Conservation (phyloP, 2,113 vertebrate genomes). For the Chaetodon auriga region DNA sequence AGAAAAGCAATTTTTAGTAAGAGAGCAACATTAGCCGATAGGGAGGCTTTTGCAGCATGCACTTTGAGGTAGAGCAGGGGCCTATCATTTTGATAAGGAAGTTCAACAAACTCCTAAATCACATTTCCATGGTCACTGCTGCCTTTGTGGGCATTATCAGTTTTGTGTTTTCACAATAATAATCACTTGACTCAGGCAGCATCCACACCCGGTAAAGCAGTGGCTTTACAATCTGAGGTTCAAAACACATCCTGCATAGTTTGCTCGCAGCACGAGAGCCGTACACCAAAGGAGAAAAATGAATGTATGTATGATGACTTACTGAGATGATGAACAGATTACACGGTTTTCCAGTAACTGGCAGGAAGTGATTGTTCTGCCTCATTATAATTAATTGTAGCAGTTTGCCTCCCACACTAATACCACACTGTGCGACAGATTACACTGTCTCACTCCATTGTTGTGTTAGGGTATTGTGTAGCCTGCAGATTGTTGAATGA, state of each 20-base stretch:
- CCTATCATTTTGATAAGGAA: too few relatives aligned
- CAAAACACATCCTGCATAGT: neutral
- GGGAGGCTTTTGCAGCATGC: too few relatives aligned
- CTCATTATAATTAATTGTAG: constrained; percentile 47
- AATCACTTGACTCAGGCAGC: neutral
- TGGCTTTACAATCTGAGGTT: neutral
- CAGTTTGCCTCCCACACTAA: constrained; percentile 30
- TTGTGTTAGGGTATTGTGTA: neutral
- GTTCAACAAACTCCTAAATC: too few relatives aligned
- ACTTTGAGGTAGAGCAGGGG: too few relatives aligned
- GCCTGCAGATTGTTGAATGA: constrained; percentile 29
- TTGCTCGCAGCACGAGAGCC: neutral
- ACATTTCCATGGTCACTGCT: too few relatives aligned
- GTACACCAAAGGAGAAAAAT: neutral
- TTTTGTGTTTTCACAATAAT: neutral
- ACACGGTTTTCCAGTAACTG: constrained; percentile 4
- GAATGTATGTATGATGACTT: neutral
- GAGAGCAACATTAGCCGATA: too few relatives aligned
- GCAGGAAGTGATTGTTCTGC: constrained; percentile 37
- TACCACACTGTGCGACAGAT: constrained; percentile 17
- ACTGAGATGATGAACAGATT: constrained; percentile 24
- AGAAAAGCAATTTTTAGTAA: too few relatives aligned
- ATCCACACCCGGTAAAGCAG: neutral
- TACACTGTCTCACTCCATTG: constrained; percentile 23
- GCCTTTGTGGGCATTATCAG: neutral